These are phyloP conservation scores for Lycocerus yunnanus DNA, from an alignment of 2,888 invertebrate genomes.

Conservation along the genomic window DNA sequence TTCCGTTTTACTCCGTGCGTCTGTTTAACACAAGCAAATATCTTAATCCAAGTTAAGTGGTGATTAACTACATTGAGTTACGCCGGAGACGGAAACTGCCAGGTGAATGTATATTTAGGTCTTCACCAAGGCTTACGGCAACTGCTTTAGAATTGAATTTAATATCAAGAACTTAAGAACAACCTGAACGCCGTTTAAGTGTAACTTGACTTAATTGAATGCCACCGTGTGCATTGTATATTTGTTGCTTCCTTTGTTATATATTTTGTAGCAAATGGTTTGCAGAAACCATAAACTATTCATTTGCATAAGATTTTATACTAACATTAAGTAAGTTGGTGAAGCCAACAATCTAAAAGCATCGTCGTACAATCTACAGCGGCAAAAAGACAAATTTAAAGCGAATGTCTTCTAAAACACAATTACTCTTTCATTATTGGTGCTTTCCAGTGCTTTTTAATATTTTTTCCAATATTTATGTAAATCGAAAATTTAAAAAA, in stretches of 20 bases:
- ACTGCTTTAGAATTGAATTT: slow-evolving; percentile 16
- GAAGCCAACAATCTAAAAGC: background rate
- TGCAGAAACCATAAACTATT: background rate
- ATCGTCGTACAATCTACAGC: background rate
- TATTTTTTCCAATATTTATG: no score
- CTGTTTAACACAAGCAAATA: slow-evolving; percentile 28
- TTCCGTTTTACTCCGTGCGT: slow-evolving; percentile 19
- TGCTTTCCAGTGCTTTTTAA: no score
- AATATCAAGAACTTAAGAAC: slow-evolving; percentile 14
- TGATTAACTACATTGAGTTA: slow-evolving; percentile 30
- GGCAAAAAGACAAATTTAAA: background rate
- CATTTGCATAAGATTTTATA: background rate
- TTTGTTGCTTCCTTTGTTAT: slow-evolving; percentile 7
- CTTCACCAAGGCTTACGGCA: slow-evolving; percentile 15
- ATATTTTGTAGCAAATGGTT: background rate
- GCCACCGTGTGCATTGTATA: slow-evolving; percentile 4
- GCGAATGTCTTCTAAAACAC: background rate
- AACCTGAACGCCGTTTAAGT: slow-evolving; percentile 19
- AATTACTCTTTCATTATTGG: background rate
- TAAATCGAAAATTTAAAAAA: no score
- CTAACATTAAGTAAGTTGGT: background rate
- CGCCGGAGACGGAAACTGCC: slow-evolving; percentile 27
- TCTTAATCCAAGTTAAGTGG: slow-evolving; percentile 31
- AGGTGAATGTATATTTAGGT: slow-evolving; percentile 31
- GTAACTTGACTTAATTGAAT: slow-evolving; percentile 21